phyloP scores from a whole-genome alignment of 2,797 vertebrate genomes.

The Lepilemur septentrionalis region DNA sequence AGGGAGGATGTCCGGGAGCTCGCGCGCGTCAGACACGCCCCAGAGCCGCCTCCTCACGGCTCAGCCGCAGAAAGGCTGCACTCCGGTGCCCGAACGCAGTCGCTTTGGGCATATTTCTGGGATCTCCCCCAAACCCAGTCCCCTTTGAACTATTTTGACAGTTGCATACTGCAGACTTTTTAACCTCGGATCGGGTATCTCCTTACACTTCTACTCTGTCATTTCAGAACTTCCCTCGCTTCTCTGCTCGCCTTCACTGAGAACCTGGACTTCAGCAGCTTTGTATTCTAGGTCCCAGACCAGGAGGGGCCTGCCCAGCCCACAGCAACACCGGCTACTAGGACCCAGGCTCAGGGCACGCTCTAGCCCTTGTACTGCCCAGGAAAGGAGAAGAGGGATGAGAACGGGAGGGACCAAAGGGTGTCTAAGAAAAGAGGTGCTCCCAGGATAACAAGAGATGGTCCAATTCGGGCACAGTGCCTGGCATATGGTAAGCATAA shows the following conservation, averaged over 20 bases:
- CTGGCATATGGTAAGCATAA: background rate
- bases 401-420: no score
- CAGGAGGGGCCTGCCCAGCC: no score
- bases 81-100: background rate
- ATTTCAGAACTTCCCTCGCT: background rate
- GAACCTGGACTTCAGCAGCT: background rate
- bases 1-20: background rate
- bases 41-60: no score
- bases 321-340: background rate
- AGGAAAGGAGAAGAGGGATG: background rate
- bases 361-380: background rate
- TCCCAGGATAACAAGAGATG: rapidly evolving
- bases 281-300: rapidly evolving
- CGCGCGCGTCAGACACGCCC: background rate
- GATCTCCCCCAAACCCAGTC: background rate
- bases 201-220: background rate
- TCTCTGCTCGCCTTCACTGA: background rate
- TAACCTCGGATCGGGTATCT: background rate
- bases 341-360: background rate
- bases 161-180: background rate
- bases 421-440: background rate
- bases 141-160: background rate
- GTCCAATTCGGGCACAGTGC: rapidly evolving
- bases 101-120: background rate
- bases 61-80: rapidly evolving